Percentiles rank a stretch among this genome's conserved stretches.
Evolutionary conservation across 23 tunicate species (phyloP).

Genomic region (Diplosoma virens): DNA sequence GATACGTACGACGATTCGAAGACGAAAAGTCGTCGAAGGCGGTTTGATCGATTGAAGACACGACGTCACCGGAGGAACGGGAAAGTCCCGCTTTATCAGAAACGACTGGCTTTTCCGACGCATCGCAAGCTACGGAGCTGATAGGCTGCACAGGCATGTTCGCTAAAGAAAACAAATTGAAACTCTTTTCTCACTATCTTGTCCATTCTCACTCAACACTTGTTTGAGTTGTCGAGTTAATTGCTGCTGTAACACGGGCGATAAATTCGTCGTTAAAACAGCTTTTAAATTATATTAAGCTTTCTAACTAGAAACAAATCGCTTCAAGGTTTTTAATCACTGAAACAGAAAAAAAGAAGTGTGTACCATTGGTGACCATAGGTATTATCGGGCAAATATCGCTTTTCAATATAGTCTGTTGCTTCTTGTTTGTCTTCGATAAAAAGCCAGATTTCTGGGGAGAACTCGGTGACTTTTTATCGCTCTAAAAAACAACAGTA

Average conservation of each 20-base stretch:
- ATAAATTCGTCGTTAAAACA: no score
- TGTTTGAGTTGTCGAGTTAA: no score
- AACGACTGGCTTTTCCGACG: neutral
- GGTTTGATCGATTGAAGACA: no score
- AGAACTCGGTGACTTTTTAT: neutral
- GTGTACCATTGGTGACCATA: slow-evolving; percentile 28
- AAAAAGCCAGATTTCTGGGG: neutral
- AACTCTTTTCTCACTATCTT: no score
- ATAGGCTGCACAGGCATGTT: neutral
- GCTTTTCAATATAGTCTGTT: slow-evolving; percentile 4
- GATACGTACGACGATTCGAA: no score
- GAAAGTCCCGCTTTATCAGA: neutral
- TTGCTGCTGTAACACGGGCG: no score
- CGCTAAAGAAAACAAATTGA: neutral
- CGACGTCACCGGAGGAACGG: neutral
- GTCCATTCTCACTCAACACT: no score
- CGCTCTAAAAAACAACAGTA: neutral
- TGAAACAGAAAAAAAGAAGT: no score
- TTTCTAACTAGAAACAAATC: no score
- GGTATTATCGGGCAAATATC: slow-evolving; percentile 33
- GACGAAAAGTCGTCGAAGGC: no score
- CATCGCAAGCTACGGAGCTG: neutral
- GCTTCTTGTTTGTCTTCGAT: neutral
- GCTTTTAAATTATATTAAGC: no score
- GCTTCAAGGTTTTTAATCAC: no score